Evolutionary conservation across 2,888 invertebrate genomes (phyloP).

Genomic region (Psylliodes chrysocephalus): DNA sequence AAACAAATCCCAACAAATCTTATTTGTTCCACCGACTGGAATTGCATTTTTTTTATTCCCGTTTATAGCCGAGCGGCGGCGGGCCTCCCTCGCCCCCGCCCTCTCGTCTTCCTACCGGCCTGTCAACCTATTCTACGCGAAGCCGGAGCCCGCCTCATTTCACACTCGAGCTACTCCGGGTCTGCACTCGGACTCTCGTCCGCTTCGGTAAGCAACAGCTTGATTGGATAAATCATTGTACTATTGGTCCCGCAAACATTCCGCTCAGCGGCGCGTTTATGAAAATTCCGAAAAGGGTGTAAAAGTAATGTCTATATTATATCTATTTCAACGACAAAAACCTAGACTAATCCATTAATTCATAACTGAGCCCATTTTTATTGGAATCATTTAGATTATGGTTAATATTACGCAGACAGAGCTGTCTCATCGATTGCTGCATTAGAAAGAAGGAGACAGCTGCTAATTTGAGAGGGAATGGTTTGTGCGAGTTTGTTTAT

Average conservation of each 20-base stretch:
- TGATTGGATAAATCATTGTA: conserved; percentile 59
- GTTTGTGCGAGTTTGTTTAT: too few relatives aligned
- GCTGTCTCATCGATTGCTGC: too few relatives aligned
- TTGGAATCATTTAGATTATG: too few relatives aligned
- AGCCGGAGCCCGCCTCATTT: conserved; percentile 56
- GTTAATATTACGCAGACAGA: too few relatives aligned
- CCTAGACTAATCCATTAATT: too few relatives aligned
- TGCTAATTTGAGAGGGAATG: too few relatives aligned
- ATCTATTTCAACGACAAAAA: too few relatives aligned
- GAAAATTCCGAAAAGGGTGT: too few relatives aligned
- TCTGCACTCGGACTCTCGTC: conserved; percentile 53
- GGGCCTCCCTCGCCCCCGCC: neutral
- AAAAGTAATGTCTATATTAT: too few relatives aligned
- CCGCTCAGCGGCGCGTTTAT: neutral
- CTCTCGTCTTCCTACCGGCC: neutral
- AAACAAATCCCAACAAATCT: conserved; percentile 10
- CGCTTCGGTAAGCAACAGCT: conserved; percentile 55
- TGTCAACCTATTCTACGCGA: conserved; percentile 36
- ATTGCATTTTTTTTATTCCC: conserved; percentile 10
- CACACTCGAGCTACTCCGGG: conserved; percentile 53
- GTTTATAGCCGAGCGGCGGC: neutral
- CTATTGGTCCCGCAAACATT: conserved; percentile 56
- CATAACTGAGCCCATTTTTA: too few relatives aligned
- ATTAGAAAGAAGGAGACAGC: too few relatives aligned
- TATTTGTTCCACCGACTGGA: conserved; percentile 9